Conservation (phyloP, 2,113 vertebrate genomes). For the Ammodramus savannarum region DNA sequence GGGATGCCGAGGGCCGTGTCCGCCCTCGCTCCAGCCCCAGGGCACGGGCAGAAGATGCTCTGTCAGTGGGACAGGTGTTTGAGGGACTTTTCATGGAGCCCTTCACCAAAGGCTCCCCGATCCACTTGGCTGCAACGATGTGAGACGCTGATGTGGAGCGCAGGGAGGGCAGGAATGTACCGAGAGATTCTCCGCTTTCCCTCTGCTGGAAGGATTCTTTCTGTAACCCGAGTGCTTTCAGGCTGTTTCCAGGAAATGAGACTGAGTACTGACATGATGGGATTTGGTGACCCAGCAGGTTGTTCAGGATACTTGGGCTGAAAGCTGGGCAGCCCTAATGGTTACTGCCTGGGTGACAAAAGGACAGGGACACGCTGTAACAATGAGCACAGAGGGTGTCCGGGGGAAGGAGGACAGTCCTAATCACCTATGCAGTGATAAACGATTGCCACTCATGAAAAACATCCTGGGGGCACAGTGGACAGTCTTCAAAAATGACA, state of each 20-base stretch:
- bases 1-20: not conserved
- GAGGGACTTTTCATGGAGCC: not conserved
- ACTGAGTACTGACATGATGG: not conserved
- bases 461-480: not conserved
- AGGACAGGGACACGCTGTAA: not conserved
- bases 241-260: not conserved
- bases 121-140: not conserved
- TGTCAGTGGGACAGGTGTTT: rapidly evolving
- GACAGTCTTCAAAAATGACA: not conserved
- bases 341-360: not conserved
- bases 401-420: not conserved
- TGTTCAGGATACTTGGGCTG: not conserved
- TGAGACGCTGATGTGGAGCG: not conserved
- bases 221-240: not conserved
- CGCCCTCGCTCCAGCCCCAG: not conserved
- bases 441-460: not conserved
- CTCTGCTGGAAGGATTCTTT: not conserved
- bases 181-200: not conserved
- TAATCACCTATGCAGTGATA: not conserved
- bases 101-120: rapidly evolving
- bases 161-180: rapidly evolving
- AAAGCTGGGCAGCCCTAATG: not conserved
- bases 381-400: not conserved
- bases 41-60: not conserved
- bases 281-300: not conserved